A percentile compares a stretch with the other conserved stretches of the same genome.
phyloP scores from a whole-genome alignment of 35 echinoderm and acorn worm species.

The Antedon bifida region DNA sequence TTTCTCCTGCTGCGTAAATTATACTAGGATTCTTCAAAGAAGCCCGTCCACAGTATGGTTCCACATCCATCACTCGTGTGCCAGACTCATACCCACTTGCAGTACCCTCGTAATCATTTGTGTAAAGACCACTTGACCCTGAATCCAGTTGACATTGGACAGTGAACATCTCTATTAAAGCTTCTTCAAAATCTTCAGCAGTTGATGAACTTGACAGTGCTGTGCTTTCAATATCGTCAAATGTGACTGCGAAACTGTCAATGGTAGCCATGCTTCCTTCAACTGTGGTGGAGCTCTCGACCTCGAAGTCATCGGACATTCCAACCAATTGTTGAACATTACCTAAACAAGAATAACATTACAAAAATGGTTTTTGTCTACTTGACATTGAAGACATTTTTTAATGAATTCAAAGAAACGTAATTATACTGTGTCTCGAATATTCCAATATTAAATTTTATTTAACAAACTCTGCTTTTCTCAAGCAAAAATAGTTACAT shows the following conservation, averaged over 20 bases:
- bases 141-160: slow-evolving; percentile 26
- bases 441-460: no score
- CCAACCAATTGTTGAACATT: neutral
- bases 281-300: neutral
- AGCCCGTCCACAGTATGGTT: slow-evolving; percentile 46
- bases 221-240: neutral
- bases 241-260: neutral
- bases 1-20: slow-evolving; percentile 19
- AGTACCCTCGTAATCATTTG: slow-evolving; percentile 22
- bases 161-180: slow-evolving; percentile 38
- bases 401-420: no score
- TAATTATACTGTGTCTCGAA: no score
- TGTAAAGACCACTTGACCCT: neutral
- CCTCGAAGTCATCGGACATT: neutral
- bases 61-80: slow-evolving; percentile 16
- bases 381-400: no score
- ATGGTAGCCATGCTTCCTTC: neutral
- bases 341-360: neutral
- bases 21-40: slow-evolving; percentile 26
- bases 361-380: no score
- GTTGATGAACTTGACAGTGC: neutral
- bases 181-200: neutral
- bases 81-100: slow-evolving; percentile 3
- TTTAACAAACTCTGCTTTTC: no score
- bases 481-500: no score